These are phyloP conservation scores for Orchesellides sinensis DNA, from an alignment of 2,888 invertebrate species.

Conservation along the genomic window DNA sequence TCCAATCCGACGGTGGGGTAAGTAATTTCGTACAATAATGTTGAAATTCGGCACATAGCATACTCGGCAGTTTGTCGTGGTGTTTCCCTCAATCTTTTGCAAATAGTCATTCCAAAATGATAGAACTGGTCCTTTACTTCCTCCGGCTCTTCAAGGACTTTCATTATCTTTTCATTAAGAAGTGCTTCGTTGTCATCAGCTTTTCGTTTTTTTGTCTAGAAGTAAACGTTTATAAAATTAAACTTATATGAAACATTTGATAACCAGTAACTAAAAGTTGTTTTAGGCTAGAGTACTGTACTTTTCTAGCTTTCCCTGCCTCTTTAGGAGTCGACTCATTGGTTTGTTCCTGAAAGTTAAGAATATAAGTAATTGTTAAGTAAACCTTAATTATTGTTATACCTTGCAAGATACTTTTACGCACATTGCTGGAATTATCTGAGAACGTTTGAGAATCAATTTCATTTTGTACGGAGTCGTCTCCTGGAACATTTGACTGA, in stretches of 20 bases:
- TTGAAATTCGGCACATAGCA: not conserved
- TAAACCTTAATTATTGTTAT: not conserved
- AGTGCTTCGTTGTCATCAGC: not conserved
- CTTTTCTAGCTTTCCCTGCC: too few species aligned
- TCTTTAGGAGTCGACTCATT: too few species aligned
- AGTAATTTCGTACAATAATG: not conserved
- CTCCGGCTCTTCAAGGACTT: constrained; percentile 14
- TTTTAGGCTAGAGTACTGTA: too few species aligned
- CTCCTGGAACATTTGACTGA: constrained; percentile 1
- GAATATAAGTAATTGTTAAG: not conserved
- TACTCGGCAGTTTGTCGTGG: not conserved
- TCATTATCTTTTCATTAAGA: constrained; percentile 6
- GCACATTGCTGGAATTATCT: not conserved
- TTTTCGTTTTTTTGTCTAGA: not conserved
- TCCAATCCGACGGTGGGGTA: not conserved
- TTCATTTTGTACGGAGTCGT: not conserved
- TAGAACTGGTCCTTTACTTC: not conserved
- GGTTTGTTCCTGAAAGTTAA: too few species aligned
- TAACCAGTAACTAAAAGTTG: too few species aligned
- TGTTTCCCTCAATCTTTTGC: not conserved
- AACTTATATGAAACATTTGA: too few species aligned
- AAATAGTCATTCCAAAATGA: constrained; percentile 19
- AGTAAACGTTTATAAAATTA: too few species aligned
- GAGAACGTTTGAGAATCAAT: not conserved
- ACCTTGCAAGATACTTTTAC: not conserved